These are phyloP conservation scores for Lampropteryx suffumata DNA, from an alignment of 2,888 invertebrate genomes.

Conservation along the genomic window DNA sequence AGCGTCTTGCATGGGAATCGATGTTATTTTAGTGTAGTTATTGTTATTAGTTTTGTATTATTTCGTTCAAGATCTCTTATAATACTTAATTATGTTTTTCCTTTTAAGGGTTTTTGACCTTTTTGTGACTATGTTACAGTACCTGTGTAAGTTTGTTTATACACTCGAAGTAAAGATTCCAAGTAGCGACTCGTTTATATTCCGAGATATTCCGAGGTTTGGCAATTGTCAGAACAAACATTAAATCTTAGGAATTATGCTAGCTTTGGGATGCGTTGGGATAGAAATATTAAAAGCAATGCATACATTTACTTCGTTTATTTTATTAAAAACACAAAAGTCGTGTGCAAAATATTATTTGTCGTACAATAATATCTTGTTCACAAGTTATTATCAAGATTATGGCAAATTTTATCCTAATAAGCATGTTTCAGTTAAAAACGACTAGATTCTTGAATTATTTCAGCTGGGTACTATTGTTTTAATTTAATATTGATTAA, in stretches of 20 bases:
- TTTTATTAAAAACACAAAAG: constrained; percentile 32
- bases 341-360: constrained; percentile 74
- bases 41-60: constrained; percentile 19
- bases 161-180: too few species aligned
- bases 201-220: too few species aligned
- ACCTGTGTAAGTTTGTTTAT: too few species aligned
- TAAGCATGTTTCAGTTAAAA: constrained; percentile 31
- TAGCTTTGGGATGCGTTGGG: neutral
- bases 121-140: constrained; percentile 28
- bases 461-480: constrained; percentile 1
- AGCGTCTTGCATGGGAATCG: constrained; percentile 67
- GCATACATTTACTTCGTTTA: constrained; percentile 1
- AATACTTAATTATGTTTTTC: neutral
- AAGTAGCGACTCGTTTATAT: too few species aligned
- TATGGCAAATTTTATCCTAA: constrained; percentile 56
- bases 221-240: too few species aligned
- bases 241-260: too few species aligned
- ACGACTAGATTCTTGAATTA: constrained; percentile 32
- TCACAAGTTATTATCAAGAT: constrained; percentile 61
- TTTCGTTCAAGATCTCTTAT: constrained; percentile 10
- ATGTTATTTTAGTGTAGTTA: constrained; percentile 65
- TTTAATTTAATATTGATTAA: neutral
- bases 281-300: neutral
- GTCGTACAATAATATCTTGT: constrained; percentile 58
- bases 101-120: constrained; percentile 23